Percentiles rank a stretch among this genome's conserved stretches.
These are phyloP conservation scores for Oncorhynchus masou DNA, from an alignment of 2,113 vertebrate genomes.

Conservation along the genomic window DNA sequence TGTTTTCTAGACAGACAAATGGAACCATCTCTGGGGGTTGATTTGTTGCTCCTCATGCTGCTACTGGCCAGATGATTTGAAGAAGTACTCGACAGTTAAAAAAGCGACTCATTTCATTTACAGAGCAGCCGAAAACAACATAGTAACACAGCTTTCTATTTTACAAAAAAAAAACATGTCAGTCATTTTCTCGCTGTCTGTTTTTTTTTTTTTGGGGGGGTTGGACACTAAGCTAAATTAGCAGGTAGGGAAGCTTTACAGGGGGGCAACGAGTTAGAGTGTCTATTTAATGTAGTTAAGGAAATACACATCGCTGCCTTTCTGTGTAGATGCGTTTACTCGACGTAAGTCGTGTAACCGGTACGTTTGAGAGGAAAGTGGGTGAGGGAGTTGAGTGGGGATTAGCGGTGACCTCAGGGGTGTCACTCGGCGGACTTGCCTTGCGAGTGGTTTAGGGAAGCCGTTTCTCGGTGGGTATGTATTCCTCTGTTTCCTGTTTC, in stretches of 20 bases:
- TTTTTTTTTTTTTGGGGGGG: slow-evolving; percentile 19
- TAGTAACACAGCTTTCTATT: slow-evolving; percentile 49
- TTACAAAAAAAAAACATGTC: slow-evolving; percentile 24
- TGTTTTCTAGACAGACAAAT: slow-evolving; percentile 48
- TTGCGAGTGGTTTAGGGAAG: neutral
- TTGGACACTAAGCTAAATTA: slow-evolving; percentile 29
- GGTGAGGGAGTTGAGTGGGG: no score
- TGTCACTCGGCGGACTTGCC: neutral
- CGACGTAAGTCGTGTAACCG: neutral
- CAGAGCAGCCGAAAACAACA: slow-evolving; percentile 28
- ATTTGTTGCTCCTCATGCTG: neutral
- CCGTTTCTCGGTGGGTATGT: slow-evolving; percentile 18
- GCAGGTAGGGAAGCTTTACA: slow-evolving; percentile 30
- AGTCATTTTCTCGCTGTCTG: slow-evolving; percentile 45
- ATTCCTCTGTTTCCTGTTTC: slow-evolving; percentile 37
- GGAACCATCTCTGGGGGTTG: neutral
- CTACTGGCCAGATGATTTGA: slow-evolving; percentile 32
- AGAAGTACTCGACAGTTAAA: slow-evolving; percentile 36
- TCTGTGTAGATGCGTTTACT: neutral
- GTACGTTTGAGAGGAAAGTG: neutral
- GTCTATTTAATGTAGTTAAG: neutral
- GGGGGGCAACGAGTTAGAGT: neutral
- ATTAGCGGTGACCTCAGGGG: neutral
- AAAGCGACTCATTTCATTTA: neutral
- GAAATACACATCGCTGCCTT: neutral